Conservation (phyloP, 2,888 invertebrate genomes). For the Chirona hameri region DNA sequence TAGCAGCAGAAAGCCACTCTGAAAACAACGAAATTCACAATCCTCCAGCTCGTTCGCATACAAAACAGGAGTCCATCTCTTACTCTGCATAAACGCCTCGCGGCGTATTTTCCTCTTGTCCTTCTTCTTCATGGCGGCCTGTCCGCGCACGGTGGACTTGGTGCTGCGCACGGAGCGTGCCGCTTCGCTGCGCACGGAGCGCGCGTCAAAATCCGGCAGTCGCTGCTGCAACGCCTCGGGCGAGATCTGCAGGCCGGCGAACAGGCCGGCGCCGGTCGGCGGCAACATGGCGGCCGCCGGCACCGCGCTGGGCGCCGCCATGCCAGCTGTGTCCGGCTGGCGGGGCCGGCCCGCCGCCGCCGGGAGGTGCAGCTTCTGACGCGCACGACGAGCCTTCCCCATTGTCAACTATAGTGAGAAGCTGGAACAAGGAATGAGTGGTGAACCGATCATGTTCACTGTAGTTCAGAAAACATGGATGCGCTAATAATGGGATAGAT, state of each 20-base stretch:
- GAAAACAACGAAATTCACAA: too few species aligned
- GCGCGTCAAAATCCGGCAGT: slow-evolving; percentile 1
- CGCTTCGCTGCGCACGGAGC: background rate
- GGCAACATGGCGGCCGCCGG: slow-evolving; percentile 3
- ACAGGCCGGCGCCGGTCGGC: background rate
- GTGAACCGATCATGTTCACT: too few species aligned
- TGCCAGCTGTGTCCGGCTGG: background rate
- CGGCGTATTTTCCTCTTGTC: slow-evolving; percentile 30
- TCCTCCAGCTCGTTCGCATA: too few species aligned
- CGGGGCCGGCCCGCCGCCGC: background rate
- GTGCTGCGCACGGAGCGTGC: slow-evolving; percentile 30
- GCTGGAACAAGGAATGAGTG: too few species aligned
- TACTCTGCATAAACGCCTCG: slow-evolving; percentile 29
- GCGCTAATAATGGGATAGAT: too few species aligned
- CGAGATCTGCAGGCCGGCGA: background rate
- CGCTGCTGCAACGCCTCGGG: background rate
- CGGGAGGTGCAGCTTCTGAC: background rate
- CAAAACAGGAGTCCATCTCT: too few species aligned
- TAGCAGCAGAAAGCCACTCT: too few species aligned
- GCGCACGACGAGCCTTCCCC: background rate
- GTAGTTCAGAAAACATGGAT: too few species aligned
- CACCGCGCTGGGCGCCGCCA: background rate
- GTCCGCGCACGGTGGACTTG: slow-evolving; percentile 28
- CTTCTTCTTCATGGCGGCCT: slow-evolving; percentile 22
- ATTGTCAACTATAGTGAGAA: background rate